Evolutionary conservation across 2,888 invertebrate genomes (phyloP).

Genomic region (Clitarchus hookeri): DNA sequence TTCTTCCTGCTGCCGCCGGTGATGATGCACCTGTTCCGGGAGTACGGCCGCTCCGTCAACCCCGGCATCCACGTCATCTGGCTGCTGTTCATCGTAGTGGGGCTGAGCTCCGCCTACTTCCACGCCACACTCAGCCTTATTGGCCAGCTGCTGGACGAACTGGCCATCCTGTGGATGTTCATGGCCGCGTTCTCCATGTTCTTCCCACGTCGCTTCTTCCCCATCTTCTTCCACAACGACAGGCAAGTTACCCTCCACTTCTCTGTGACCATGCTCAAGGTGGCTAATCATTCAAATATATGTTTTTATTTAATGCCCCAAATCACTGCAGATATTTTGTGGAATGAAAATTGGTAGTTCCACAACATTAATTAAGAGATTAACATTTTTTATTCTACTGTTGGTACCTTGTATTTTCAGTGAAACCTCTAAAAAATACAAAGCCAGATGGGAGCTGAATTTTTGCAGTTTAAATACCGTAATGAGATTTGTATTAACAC

Average conservation of each 20-base stretch:
- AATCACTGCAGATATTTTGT: no score
- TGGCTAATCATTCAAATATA: no score
- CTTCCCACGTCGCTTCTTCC: slow-evolving; percentile 71
- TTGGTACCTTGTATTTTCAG: no score
- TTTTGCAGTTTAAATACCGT: no score
- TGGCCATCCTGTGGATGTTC: slow-evolving; percentile 81
- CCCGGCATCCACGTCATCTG: slow-evolving; percentile 80
- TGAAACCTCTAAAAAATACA: no score
- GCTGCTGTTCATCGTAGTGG: slow-evolving; percentile 78
- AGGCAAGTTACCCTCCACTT: slow-evolving; percentile 57
- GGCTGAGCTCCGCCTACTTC: slow-evolving; percentile 81
- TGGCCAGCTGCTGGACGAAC: slow-evolving; percentile 78
- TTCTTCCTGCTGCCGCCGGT: slow-evolving; percentile 79
- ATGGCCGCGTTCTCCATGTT: slow-evolving; percentile 79
- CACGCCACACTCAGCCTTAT: slow-evolving; percentile 82
- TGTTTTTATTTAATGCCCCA: no score
- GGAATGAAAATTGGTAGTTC: no score
- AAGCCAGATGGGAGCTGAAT: no score
- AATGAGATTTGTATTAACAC: no score
- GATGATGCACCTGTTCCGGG: slow-evolving; percentile 75
- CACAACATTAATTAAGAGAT: no score
- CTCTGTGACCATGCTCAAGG: no score
- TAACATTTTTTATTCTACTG: no score
- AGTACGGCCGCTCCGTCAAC: slow-evolving; percentile 74
- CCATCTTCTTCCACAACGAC: slow-evolving; percentile 66